A percentile compares a stretch with the other conserved stretches of the same genome.
These are phyloP conservation scores for Campopleginae sp. DNA, from an alignment of 2,888 invertebrate genomes.

Conservation along the genomic window DNA sequence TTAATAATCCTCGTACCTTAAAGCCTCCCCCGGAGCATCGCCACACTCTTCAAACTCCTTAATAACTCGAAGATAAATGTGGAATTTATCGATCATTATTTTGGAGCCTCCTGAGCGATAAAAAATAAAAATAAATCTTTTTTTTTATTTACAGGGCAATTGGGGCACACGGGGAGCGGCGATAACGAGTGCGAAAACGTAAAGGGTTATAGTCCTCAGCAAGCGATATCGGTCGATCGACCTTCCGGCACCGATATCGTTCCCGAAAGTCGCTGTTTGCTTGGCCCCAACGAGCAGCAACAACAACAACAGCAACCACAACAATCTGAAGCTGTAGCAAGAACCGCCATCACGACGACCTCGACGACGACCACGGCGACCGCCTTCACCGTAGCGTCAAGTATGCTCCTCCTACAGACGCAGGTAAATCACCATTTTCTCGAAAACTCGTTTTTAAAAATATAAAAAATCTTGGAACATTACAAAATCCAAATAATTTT, in stretches of 20 bases:
- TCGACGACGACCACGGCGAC: constrained; percentile 87
- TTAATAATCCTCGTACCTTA: background rate
- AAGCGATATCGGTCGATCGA: constrained; percentile 61
- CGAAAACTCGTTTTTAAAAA: background rate
- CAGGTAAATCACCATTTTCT: constrained; percentile 87
- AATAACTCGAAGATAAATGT: background rate
- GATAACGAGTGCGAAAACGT: constrained; percentile 77
- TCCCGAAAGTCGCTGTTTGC: constrained; percentile 59
- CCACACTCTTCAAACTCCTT: background rate
- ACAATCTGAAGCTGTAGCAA: constrained; percentile 56
- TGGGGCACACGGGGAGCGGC: constrained; percentile 78
- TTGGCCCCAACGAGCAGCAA: constrained; percentile 51
- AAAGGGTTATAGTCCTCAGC: constrained; percentile 75
- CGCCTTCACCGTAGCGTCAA: constrained; percentile 88
- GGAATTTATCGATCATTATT: background rate
- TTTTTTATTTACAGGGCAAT: constrained; percentile 77
- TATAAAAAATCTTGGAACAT: background rate
- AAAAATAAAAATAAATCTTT: background rate
- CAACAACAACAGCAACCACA: constrained; percentile 69
- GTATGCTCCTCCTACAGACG: constrained; percentile 97
- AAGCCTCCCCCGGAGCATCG: too few species aligned
- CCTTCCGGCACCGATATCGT: constrained; percentile 72
- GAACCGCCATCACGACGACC: constrained; percentile 77
- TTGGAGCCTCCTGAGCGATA: background rate
- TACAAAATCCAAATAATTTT: background rate